Base-by-base conservation (phyloP, 2,797 vertebrate genomes). In the Nannoperca australis region DNA sequence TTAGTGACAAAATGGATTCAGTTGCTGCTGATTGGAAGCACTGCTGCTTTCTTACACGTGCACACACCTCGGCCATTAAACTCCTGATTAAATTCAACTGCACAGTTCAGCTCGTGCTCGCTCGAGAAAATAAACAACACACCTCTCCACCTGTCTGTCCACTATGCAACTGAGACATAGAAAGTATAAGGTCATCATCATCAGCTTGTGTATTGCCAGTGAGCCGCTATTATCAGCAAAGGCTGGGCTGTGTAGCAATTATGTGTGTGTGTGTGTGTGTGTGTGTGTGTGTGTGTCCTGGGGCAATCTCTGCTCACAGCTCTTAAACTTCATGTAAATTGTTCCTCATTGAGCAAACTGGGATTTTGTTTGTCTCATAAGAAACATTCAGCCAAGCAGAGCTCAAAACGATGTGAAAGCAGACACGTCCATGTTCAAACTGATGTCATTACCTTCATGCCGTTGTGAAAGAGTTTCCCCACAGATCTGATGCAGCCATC, bases 401-500 rank as follows among this genome's bases (percentile, higher is more conserved):
- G 61, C 36, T 59, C 8, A 22, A 10, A 20, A 59, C 11, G 18
- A 53, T 49, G 24, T 42, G 20, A 49, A 50, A n/a, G 13, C 30
- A 7, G 34, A 34, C 7, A 34, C 34, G 7, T 7, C 12, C 9
- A 30, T 0, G 1, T 68, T 47, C 24, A 42, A 7, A 18, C 6
- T 3, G 7, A 42, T 9, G 4, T 34, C 13, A 0, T 68, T 72
- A 96, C 95, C 96, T 97, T 96, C 94, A 98, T 93, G 49, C 90
- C 91, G 0, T 93, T 96, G 85, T 97, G 91, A 50, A 96, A 70
- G 64, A 98, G 95, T 27, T 88, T 94, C 2, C 97, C 96, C 27
- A 96, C 93, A 0, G 95, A 97, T 13, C 24, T 68, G 77, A 97
- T 95, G 89, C 96, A 97, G 79, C 97, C 96, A 0, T 93, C 90